A percentile compares a stretch with the other conserved stretches of the same genome.
These are phyloP conservation scores for Eurytoma adleriae DNA, from an alignment of 2,888 invertebrate species.

Conservation along the genomic window DNA sequence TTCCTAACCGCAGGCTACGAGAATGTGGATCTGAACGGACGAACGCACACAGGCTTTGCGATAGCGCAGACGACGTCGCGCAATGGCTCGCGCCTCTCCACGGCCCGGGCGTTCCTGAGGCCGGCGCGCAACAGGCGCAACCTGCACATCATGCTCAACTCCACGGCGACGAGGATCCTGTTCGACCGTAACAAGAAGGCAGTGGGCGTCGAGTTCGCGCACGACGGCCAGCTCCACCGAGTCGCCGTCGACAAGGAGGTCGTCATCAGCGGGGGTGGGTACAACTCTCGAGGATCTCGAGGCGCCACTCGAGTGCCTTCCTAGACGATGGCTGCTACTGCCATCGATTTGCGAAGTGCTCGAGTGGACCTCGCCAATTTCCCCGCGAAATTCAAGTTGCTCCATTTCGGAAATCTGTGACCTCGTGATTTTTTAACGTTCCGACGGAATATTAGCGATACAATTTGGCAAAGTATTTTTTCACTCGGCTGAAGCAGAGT, in stretches of 20 bases:
- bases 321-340: too few species aligned
- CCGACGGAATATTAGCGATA: too few species aligned
- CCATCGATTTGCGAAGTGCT: background rate
- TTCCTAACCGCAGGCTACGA: conserved; percentile 79
- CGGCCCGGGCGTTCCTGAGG: conserved; percentile 88
- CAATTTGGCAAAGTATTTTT: too few species aligned
- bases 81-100: conserved; percentile 90
- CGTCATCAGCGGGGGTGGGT: conserved; percentile 78
- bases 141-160: conserved; percentile 89
- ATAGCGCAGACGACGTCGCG: conserved; percentile 93
- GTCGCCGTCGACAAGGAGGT: conserved; percentile 85
- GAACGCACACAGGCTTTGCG: conserved; percentile 82
- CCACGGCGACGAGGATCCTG: conserved; percentile 86
- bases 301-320: too few species aligned
- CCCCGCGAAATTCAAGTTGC: too few species aligned
- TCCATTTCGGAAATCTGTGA: too few species aligned
- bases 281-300: too few species aligned
- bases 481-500: too few species aligned
- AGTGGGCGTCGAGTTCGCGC: conserved; percentile 86
- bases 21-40: conserved; percentile 89
- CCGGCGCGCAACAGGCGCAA: conserved; percentile 87
- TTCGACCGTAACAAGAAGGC: conserved; percentile 84
- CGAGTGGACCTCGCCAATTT: too few species aligned
- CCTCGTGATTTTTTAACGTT: too few species aligned
- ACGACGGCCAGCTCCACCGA: conserved; percentile 78